phyloP scores from a whole-genome alignment of 2,797 vertebrate species.

The Yasuhikotakia modesta region DNA sequence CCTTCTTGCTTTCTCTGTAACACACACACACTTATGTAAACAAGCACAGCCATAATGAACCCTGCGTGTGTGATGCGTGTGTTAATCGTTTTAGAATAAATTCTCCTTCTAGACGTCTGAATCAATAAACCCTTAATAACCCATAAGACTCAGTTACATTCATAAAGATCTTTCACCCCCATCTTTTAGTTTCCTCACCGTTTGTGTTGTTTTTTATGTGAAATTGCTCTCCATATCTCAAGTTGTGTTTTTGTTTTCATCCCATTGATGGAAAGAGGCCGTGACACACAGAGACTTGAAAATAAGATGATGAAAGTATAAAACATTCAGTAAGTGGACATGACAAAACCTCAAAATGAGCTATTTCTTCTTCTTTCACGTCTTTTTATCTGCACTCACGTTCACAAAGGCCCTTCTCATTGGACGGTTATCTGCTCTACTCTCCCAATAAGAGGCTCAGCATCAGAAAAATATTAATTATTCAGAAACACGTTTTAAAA shows the following conservation, averaged over 20 bases:
- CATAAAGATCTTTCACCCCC: background rate
- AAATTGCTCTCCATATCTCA: slow-evolving; percentile 1
- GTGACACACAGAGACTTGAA: slow-evolving; percentile 3
- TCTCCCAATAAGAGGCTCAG: background rate
- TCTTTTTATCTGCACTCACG: slow-evolving; percentile 34
- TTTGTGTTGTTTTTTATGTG: slow-evolving; percentile 14
- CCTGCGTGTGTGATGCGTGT: background rate
- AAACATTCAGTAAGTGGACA: slow-evolving; percentile 20
- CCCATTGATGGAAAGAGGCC: slow-evolving; percentile 3
- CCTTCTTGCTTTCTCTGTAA: background rate
- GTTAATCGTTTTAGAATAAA: background rate
- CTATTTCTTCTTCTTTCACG: slow-evolving; percentile 21
- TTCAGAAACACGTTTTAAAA: slow-evolving; percentile 15
- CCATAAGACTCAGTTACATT: background rate
- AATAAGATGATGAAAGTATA: slow-evolving; percentile 41
- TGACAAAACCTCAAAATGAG: no score
- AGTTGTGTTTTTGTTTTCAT: slow-evolving; percentile 42
- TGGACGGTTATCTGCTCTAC: slow-evolving; percentile 13
- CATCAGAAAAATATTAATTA: background rate
- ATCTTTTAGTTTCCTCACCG: background rate
- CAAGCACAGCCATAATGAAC: background rate
- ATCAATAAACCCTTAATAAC: slow-evolving; percentile 18
- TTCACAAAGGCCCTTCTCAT: slow-evolving; percentile 31
- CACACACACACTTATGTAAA: background rate
- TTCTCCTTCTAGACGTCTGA: slow-evolving; percentile 1